phyloP scores from a whole-genome alignment of 2,797 vertebrate genomes.

The Ibycter americanus region DNA sequence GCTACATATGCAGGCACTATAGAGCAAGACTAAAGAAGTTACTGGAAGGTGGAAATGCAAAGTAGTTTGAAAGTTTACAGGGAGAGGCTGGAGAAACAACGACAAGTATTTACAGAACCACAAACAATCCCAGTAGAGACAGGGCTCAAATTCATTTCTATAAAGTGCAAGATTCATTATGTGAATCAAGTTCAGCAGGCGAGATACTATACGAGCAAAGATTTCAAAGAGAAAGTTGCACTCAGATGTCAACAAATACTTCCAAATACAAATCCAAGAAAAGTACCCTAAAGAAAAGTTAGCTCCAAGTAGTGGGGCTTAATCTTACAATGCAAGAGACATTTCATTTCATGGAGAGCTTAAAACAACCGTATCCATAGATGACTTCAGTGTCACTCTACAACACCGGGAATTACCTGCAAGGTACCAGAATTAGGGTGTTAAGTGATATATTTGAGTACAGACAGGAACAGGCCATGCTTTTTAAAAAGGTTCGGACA shows the following conservation, averaged over 20 bases:
- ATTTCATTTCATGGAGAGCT: background rate
- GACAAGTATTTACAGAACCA: background rate
- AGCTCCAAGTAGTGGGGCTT: background rate
- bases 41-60: background rate
- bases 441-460: background rate
- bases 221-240: background rate
- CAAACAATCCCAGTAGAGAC: background rate
- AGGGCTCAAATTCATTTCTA: background rate
- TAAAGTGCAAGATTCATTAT: background rate
- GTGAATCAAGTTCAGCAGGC: rapidly evolving
- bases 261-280: background rate
- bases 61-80: background rate
- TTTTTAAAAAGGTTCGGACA: background rate
- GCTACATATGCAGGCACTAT: background rate
- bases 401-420: background rate
- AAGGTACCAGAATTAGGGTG: background rate
- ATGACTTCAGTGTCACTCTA: background rate
- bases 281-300: background rate
- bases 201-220: background rate
- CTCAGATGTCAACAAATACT: background rate
- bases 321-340: background rate
- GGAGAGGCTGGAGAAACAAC: background rate
- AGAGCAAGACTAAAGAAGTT: background rate
- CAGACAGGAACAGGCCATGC: rapidly evolving
- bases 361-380: background rate